Percentiles rank a stretch among this genome's conserved stretches.
Conservation (phyloP, 2,797 vertebrate genomes). For the Erethizon dorsatum region DNA sequence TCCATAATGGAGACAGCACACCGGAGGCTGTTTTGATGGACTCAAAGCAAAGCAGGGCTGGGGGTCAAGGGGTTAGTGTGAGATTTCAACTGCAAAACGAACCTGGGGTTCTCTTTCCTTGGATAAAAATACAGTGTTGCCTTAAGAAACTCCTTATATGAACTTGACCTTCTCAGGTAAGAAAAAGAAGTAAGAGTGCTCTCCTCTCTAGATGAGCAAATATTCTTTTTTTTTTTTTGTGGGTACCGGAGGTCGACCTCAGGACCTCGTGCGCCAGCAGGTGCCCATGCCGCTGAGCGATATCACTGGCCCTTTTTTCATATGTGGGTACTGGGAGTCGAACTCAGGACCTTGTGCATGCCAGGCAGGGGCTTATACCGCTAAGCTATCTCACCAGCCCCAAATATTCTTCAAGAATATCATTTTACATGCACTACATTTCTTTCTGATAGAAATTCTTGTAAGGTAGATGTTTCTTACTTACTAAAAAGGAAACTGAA, state of each 20-base stretch:
- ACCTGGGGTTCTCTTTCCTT: not conserved
- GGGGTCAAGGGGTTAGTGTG: not conserved
- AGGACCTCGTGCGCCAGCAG: too few species aligned
- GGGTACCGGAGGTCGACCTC: too few species aligned
- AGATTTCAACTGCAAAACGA: not conserved
- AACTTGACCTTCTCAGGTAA: not conserved
- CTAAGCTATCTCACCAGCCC: too few species aligned
- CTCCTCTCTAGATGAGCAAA: not conserved
- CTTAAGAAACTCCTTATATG: not conserved
- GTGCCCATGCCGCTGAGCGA: too few species aligned
- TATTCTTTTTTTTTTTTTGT: too few species aligned
- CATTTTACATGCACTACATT: not conserved
- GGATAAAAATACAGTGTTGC: not conserved
- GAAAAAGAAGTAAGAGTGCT: not conserved
- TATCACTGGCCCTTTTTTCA: too few species aligned
- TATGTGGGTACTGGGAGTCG: too few species aligned
- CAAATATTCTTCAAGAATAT: not conserved
- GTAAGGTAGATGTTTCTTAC: not conserved
- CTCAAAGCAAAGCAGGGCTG: not conserved
- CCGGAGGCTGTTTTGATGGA: not conserved
- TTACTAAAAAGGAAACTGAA: constrained; percentile 11
- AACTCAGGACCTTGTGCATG: too few species aligned
- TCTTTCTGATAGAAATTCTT: not conserved
- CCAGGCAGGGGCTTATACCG: too few species aligned
- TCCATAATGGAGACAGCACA: not conserved